Evolutionary conservation across 2,888 invertebrate genomes (phyloP).

Genomic region (Acanthosepion lycidas): DNA sequence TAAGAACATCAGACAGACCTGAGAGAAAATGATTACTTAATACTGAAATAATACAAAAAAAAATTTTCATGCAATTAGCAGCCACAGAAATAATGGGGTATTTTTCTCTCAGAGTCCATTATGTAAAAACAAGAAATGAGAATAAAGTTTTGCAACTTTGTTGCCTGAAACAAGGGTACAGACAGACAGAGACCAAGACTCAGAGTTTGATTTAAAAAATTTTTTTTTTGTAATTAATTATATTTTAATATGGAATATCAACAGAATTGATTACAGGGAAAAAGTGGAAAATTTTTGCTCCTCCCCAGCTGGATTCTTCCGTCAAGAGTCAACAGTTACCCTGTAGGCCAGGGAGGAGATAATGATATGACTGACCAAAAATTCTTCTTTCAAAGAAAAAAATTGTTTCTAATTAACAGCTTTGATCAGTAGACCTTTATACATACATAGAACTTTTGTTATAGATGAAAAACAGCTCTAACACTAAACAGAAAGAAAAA

Average conservation of each 20-base stretch:
- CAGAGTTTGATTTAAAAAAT: too few relatives aligned
- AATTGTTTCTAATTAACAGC: not conserved
- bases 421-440: not conserved
- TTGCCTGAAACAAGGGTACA: too few relatives aligned
- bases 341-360: too few relatives aligned
- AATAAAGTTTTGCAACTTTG: not conserved
- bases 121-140: not conserved
- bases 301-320: not conserved
- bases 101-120: not conserved
- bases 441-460: not conserved
- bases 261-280: not conserved
- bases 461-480: not conserved
- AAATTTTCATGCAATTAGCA: not conserved
- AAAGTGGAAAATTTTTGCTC: not conserved
- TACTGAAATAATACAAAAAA: not conserved
- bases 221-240: too few relatives aligned
- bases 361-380: too few relatives aligned
- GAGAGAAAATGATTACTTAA: not conserved
- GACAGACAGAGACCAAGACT: too few relatives aligned
- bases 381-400: too few relatives aligned
- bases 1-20: too few relatives aligned
- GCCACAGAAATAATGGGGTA: not conserved
- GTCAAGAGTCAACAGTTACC: not conserved
- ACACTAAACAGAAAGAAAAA: not conserved
- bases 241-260: too few relatives aligned